These are phyloP conservation scores for Acrocephalus scirpaceus DNA, from an alignment of 2,797 vertebrate species.

Conservation along the genomic window DNA sequence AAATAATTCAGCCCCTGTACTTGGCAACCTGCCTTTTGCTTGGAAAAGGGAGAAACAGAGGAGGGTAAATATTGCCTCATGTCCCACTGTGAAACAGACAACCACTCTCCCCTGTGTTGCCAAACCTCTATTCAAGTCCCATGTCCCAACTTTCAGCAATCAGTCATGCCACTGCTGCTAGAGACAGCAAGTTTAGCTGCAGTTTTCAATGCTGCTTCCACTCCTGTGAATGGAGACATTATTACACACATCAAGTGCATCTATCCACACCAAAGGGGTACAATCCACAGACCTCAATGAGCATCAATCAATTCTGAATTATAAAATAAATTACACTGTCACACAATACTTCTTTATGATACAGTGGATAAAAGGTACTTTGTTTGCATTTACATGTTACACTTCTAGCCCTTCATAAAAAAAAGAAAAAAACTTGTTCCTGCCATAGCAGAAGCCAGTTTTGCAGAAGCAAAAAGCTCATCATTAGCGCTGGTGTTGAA, in stretches of 20 bases:
- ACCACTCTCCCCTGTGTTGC: not conserved
- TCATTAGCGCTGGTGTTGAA: not conserved
- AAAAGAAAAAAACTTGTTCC: not conserved
- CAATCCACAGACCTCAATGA: conserved; percentile 1
- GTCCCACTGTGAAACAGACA: conserved; percentile 30
- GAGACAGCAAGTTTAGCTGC: conserved; percentile 1
- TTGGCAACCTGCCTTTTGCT: conserved; percentile 53
- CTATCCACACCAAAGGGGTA: conserved; percentile 21
- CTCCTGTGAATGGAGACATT: conserved; percentile 35
- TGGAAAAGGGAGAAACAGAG: conserved; percentile 30
- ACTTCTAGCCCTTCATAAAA: not conserved
- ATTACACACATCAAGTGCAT: conserved; percentile 40
- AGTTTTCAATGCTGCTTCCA: conserved; percentile 12
- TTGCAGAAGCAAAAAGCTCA: not conserved
- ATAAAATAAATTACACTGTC: conserved; percentile 36
- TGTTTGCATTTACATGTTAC: conserved; percentile 34
- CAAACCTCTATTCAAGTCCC: conserved; percentile 44
- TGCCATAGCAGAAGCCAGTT: not conserved
- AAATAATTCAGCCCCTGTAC: not conserved
- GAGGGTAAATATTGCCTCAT: conserved; percentile 56
- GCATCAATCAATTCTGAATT: conserved; percentile 39
- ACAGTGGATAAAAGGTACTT: conserved; percentile 41
- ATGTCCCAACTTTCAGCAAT: not conserved
- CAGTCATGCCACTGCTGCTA: conserved; percentile 18
- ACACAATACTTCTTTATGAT: conserved; percentile 35